Evolutionary conservation across 23 tunicate species (phyloP).

Genomic region (Trididemnum nubilum): DNA sequence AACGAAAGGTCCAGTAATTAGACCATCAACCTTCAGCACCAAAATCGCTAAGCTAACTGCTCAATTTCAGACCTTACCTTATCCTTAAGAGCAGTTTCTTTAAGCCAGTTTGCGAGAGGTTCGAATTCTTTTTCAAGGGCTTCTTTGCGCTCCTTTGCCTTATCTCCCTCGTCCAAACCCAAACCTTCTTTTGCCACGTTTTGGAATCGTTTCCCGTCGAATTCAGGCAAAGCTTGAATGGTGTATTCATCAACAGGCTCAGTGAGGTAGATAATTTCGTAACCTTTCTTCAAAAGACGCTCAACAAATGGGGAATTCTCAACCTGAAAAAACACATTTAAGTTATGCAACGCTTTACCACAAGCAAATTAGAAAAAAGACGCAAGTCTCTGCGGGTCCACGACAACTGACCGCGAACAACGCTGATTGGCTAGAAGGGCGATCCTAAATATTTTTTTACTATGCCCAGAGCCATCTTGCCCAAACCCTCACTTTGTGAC

Average conservation of each 20-base stretch:
- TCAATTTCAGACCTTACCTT: constrained; percentile 55
- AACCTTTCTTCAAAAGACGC: constrained; percentile 90
- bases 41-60: too few species aligned
- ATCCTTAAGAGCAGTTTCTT: constrained; percentile 79
- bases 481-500: too few species aligned
- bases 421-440: too few species aligned
- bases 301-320: constrained; percentile 95
- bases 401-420: too few species aligned
- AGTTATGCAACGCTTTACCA: too few species aligned
- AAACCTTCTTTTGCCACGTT: constrained; percentile 99
- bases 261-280: constrained; percentile 86
- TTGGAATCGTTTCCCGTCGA: constrained; percentile 98
- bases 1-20: too few species aligned
- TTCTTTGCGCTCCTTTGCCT: constrained; percentile 91
- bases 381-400: too few species aligned
- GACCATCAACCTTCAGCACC: too few species aligned
- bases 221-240: constrained; percentile 97
- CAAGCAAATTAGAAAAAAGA: too few species aligned
- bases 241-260: constrained; percentile 99
- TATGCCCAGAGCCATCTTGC: too few species aligned
- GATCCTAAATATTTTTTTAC: too few species aligned
- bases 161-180: constrained; percentile 88
- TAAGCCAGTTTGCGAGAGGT: constrained; percentile 90
- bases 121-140: constrained; percentile 90
- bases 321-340: constrained; percentile 53